phyloP scores from a whole-genome alignment of 1,140 invertebrate species.

The Orchesella cincta region DNA sequence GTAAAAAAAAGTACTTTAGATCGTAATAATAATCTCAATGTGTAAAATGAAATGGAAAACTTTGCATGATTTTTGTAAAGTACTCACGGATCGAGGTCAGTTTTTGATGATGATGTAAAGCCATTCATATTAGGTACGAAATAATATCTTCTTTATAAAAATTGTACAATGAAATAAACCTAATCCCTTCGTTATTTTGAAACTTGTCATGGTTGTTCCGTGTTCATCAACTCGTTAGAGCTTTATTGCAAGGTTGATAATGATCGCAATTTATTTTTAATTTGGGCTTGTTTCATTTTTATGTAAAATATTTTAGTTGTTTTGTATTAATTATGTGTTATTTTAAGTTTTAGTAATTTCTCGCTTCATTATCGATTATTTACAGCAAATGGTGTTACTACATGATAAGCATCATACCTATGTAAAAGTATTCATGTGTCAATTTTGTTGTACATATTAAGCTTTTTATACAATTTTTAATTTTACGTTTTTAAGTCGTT shows the following conservation, averaged over 20 bases:
- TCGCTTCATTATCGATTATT: not conserved
- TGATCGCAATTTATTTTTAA: not conserved
- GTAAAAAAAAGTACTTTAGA: not conserved
- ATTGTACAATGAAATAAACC: conserved; percentile 13
- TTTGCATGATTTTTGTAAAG: not conserved
- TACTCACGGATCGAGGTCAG: not conserved
- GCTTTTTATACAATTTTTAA: not conserved
- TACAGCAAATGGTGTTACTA: not conserved
- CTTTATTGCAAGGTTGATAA: not conserved
- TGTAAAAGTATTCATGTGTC: conserved; percentile 12
- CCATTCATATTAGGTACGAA: not conserved
- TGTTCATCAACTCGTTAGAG: not conserved
- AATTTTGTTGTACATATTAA: not conserved
- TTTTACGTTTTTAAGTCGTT: not conserved
- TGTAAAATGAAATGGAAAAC: too few relatives aligned
- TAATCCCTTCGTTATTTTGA: conserved; percentile 11
- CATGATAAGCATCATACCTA: conserved; percentile 4
- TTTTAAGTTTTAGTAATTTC: not conserved
- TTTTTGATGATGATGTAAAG: not conserved
- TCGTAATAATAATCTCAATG: too few relatives aligned
- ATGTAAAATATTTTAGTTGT: not conserved
- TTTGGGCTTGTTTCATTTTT: not conserved
- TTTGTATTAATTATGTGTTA: not conserved
- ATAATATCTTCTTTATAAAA: not conserved
- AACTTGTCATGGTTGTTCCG: not conserved